A percentile compares a stretch with the other conserved stretches of the same genome.
phyloP scores from a whole-genome alignment of 2,113 vertebrate species.

The Onychorhynchus coronatus region DNA sequence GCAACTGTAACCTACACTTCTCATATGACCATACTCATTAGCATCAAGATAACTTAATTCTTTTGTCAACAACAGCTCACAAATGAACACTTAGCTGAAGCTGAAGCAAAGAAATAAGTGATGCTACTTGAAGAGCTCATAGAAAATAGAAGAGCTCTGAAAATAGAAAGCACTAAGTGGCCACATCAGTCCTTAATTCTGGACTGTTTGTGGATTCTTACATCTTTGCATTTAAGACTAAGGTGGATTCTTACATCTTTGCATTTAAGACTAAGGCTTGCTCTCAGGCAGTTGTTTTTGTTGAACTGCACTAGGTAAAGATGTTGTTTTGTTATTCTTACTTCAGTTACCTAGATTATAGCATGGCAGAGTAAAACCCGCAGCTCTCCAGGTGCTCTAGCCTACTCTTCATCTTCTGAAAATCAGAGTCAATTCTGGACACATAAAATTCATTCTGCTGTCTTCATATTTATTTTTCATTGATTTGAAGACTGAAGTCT shows the following conservation, averaged over 20 bases:
- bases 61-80: neutral
- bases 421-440: neutral
- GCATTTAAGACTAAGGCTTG: neutral
- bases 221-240: neutral
- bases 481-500: neutral
- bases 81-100: neutral
- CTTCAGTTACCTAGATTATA: neutral
- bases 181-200: neutral
- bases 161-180: neutral
- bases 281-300: neutral
- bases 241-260: neutral
- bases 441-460: neutral
- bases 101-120: neutral
- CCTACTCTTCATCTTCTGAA: neutral
- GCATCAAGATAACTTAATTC: neutral
- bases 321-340: neutral
- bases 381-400: neutral
- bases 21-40: neutral
- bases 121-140: neutral
- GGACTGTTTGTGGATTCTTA: neutral
- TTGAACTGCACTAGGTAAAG: neutral
- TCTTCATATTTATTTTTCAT: neutral
- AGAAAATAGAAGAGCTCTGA: neutral
- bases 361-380: neutral
- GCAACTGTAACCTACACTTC: neutral